Evolutionary conservation across 1,140 invertebrate genomes (phyloP), one percentile per base, ranked within the genome.

Genomic region (Sycophila sp.): DNA sequence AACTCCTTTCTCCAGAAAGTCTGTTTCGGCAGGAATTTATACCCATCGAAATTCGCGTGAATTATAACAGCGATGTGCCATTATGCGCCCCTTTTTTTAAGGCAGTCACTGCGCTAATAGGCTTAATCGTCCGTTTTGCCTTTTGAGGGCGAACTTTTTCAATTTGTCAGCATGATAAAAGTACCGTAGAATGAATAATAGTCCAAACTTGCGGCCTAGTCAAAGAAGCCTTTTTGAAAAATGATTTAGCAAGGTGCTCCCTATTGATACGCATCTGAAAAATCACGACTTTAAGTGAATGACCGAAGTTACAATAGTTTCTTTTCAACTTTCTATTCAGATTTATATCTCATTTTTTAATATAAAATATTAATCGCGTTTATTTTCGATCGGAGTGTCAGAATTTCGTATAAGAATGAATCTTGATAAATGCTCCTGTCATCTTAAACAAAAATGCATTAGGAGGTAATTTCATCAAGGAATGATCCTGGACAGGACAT

Each of bases 111-210:
- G 13, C 32, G 34, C 42, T 71, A 71, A 71, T 71, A 71, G 69
- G 69, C 62, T 71, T 66, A 71, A 71, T 71, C 62, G 60, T 47
- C 60, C 69, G 36, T 65, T 47, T 59, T 56, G 22, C 26, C 62
- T 60, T 66, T 70, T 47, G 42, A 49, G 22, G 19, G 6, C 7
- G 32, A 71, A 71, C 69, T 71, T 71, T 71, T 71, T 71, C 69
- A 65, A 71, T 71, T 71, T 71, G 60, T 71, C 69, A 17, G 19
- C 56, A 11, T 22, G n/a, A 5, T 34, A 70, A 70, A 70, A 70
- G 68, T 70, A 56, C 17, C 42, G 7, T 24, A 17, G 59, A 36
- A 64, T 64, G 60, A 70, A 64, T 64, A 64, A 70, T 70, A 34
- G 51, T 56, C 38, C 15, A 15, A 38, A 70, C 51, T 70, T 58